These are phyloP conservation scores for Palloptera scutellata DNA, from an alignment of 2,888 invertebrate genomes.

Conservation along the genomic window DNA sequence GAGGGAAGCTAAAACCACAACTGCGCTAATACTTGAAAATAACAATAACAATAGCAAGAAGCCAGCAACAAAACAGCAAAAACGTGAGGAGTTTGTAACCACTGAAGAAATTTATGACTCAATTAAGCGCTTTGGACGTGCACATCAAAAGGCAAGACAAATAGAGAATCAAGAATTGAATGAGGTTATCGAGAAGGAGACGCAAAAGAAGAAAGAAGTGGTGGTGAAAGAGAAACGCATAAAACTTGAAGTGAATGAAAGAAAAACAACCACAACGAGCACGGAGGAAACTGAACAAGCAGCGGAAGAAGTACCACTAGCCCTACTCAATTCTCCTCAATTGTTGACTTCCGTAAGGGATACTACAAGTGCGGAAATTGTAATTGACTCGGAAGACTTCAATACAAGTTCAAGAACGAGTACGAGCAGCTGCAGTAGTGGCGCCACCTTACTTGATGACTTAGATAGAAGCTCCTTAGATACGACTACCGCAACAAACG, in stretches of 20 bases:
- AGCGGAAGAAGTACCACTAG: too few species aligned
- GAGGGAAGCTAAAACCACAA: conserved; percentile 9
- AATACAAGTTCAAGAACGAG: too few species aligned
- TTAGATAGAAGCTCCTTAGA: conserved; percentile 10
- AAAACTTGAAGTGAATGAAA: conserved; percentile 27
- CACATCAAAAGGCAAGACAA: conserved; percentile 59
- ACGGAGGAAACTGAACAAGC: neutral
- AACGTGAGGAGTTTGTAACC: conserved; percentile 43
- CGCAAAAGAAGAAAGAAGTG: neutral
- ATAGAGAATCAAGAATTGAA: conserved; percentile 48
- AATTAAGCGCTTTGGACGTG: conserved; percentile 60
- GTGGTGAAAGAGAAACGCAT: conserved; percentile 24
- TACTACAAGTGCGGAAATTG: too few species aligned
- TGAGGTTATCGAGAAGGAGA: conserved; percentile 25
- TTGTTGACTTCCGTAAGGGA: too few species aligned
- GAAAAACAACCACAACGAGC: conserved; percentile 30
- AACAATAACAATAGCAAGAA: conserved; percentile 18
- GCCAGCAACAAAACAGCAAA: conserved; percentile 17
- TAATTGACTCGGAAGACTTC: too few species aligned
- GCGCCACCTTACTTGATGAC: neutral
- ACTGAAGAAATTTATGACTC: conserved; percentile 59
- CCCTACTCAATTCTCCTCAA: too few species aligned
- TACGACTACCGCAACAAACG: neutral
- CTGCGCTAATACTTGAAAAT: conserved; percentile 19
- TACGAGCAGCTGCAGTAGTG: neutral